These are phyloP conservation scores for Passer montanus DNA, from an alignment of 2,113 vertebrate species.

Conservation along the genomic window DNA sequence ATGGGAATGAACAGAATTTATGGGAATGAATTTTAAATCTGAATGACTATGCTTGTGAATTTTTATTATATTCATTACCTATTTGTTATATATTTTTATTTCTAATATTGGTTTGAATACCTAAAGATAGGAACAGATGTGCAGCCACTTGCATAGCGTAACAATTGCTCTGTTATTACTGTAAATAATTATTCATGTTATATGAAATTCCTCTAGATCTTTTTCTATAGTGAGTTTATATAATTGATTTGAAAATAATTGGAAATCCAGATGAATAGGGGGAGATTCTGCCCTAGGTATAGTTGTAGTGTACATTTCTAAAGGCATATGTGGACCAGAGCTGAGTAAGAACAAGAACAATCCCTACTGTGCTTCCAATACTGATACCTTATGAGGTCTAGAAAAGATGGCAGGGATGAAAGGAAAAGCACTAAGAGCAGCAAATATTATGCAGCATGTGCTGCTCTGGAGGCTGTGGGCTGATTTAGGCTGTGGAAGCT, in stretches of 20 bases:
- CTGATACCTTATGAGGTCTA: not conserved
- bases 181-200: not conserved
- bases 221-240: not conserved
- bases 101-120: not conserved
- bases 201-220: not conserved
- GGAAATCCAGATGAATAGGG: not conserved
- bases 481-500: not conserved
- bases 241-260: not conserved
- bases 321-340: not conserved
- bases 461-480: not conserved
- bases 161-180: not conserved
- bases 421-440: not conserved
- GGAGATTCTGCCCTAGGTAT: not conserved
- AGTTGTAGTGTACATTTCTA: not conserved
- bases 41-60: not conserved
- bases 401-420: not conserved
- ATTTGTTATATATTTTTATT: not conserved
- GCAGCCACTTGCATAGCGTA: accelerated
- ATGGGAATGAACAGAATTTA: not conserved
- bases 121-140: not conserved
- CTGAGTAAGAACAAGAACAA: not conserved
- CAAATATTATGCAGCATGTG: not conserved
- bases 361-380: not conserved
- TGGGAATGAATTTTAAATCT: not conserved
- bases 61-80: not conserved